Evolutionary conservation across 1,140 invertebrate genomes (phyloP), one percentile per base, ranked within the genome.

Genomic region (Onthophagus taurus): DNA sequence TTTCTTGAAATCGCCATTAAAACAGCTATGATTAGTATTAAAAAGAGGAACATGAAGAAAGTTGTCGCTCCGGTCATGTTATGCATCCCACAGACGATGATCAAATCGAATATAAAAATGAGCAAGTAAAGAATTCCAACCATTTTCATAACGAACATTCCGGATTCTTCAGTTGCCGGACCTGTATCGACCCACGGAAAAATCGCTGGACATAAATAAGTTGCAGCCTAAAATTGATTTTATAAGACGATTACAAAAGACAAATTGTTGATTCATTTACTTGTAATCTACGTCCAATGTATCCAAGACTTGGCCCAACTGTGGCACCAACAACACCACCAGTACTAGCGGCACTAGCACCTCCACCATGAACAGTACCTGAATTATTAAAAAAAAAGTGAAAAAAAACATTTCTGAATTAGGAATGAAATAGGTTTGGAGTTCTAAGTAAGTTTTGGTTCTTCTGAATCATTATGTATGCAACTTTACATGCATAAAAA

Each of bases 171-270:
- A 3, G 88, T 91, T 12, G 87, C 85, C 2, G 87, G 87, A 18
- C 88, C 87, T 38, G 76, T 76, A 59, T 90, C 85, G 1, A 86
- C 80, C 86, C 87, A 90, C 1, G 88, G 88, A 58, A 91, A 85
- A 48, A 90, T 76, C 5, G 81, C 83, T 8, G 88, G 87, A 61
- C 84, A 89, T 35, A 89, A 65, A 59, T 89, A 89, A 20, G 84
- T 81, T 45, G 79, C 76, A 9, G 78, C 75, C 70, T 86, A 68
- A 7, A 59, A 60, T 26, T 13, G n/a, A 38, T 9, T 19, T 19
- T 26, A 7, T 26, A 6, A 7, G 23, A 38, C 41, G 23, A 9
- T 16, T 33, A 33, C 5, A 13, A 33, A 33, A 14, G 24, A 26
- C 7, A 26, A 26, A 7, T 26, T n/a, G n/a, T n/a, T 26, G 24